Evolutionary conservation across 2,888 invertebrate species (phyloP), one percentile per base, ranked within the genome.

Genomic region (Diaperis boleti): DNA sequence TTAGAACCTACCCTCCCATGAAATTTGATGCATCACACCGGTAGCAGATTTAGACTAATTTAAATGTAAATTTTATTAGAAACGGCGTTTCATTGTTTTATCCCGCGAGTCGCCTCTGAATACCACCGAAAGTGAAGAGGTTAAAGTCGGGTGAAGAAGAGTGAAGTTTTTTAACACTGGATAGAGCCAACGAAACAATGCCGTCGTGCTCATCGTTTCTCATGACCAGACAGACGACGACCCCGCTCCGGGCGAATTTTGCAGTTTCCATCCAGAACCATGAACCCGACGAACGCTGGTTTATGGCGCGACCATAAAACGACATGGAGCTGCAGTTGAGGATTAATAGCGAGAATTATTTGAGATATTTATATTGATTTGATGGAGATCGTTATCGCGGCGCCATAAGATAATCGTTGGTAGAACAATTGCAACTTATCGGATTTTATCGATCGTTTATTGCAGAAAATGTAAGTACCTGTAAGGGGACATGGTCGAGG

Each of bases 221-320:
- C 76, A 75, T 75, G 76, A 75, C 70, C 72, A 71, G 72, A 75
- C 75, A 74, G 74, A 68, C 76, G 74, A 72, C 72, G 76, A 75
- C 74, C 74, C 73, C 67, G 65, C 54, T 54, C 29, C 56, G 22
- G 56, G 56, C 56, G 45, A 35, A 45, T 56, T 55, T 55, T 18
- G 29, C 18, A 35, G 35, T 33, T 52, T 44, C 42, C 39, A 39
- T 15, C 18, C 33, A 29, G 47, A 29, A 29, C 47, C 47, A 29
- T 47, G 47, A 47, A 47, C 47, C 47, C 47, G 13, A 14, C 13
- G 42, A n/a, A 11, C 29, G 6, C 26, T 17, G 47, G 29, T 47
- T 47, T 47, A 47, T 47, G 47, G 47, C 47, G 47, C 47, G 47
- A 14, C 47, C 47, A 47, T 47, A 47, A 47, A 47, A 47, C 47